phyloP scores from a whole-genome alignment of 35 echinoderm and acorn worm species.

The Nesometra sesokonis region DNA sequence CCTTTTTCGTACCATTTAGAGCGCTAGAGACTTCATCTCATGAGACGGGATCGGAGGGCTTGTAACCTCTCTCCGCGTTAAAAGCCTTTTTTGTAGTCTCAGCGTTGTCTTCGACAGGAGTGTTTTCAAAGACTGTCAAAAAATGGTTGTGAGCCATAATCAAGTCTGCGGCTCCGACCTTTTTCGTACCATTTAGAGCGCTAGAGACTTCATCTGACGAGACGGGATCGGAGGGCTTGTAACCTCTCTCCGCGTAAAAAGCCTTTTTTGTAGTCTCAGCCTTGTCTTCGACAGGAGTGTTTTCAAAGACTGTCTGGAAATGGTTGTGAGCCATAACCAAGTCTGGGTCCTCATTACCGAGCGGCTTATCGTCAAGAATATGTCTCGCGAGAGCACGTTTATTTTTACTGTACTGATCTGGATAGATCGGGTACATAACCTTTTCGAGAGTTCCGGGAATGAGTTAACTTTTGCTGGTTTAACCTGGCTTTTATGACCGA shows the following conservation, averaged over 20 bases:
- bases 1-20: conserved; percentile 13
- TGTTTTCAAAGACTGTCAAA: not conserved
- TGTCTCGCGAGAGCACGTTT: not conserved
- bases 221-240: not conserved
- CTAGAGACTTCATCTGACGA: not conserved
- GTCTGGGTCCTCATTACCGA: not conserved
- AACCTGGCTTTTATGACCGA: too few species aligned
- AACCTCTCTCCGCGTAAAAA: too few species aligned
- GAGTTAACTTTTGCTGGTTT: too few species aligned
- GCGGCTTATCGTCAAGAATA: not conserved
- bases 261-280: too few species aligned
- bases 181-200: conserved; percentile 12
- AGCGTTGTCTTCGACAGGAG: not conserved
- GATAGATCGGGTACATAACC: not conserved
- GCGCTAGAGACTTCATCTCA: not conserved
- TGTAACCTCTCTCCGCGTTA: too few species aligned
- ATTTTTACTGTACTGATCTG: not conserved
- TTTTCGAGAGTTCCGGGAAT: too few species aligned
- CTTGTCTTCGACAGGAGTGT: too few species aligned
- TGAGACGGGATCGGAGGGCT: not conserved
- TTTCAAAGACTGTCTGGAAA: not conserved
- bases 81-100: not conserved
- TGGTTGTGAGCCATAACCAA: not conserved
- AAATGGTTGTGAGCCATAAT: too few species aligned
- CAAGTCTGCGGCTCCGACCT: not conserved